A percentile compares a stretch with the other conserved stretches of the same genome.
phyloP scores from a whole-genome alignment of 2,888 invertebrate genomes.

The Octodonta nipae region DNA sequence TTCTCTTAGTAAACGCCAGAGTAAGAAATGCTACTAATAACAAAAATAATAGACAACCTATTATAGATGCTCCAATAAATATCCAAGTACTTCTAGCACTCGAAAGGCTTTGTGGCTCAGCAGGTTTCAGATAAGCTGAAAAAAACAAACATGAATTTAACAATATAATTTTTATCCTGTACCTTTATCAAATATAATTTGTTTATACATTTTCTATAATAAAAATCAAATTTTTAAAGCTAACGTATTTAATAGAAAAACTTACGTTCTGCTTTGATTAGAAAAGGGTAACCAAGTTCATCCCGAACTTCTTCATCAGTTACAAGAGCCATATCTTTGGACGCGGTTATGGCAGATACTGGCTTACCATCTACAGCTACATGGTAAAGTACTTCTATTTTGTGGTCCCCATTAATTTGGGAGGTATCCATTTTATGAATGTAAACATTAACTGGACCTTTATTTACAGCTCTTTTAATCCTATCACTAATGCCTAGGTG shows the following conservation, averaged over 20 bases:
- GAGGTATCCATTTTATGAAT: conserved; percentile 53
- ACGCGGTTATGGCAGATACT: conserved; percentile 66
- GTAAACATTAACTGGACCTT: conserved; percentile 47
- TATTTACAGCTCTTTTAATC: conserved; percentile 23
- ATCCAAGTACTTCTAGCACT: conserved; percentile 47
- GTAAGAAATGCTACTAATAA: conserved; percentile 42
- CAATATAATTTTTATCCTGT: too few species aligned
- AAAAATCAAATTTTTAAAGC: too few species aligned
- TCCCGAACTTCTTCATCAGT: conserved; percentile 61
- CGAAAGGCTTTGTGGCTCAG: conserved; percentile 46
- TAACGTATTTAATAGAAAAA: too few species aligned
- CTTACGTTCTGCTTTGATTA: conserved; percentile 78
- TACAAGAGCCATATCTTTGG: conserved; percentile 70
- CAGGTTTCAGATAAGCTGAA: conserved; percentile 55
- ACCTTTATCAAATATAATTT: too few species aligned
- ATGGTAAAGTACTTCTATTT: conserved; percentile 60
- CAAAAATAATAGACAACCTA: conserved; percentile 45
- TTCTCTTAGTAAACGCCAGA: conserved; percentile 39
- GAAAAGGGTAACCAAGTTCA: conserved; percentile 61
- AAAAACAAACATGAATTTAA: too few species aligned
- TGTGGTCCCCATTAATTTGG: conserved; percentile 30
- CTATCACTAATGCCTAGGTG: conserved; percentile 53
- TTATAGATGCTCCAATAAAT: conserved; percentile 47
- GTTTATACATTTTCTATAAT: too few species aligned
- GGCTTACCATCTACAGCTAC: conserved; percentile 68